Evolutionary conservation across 2,888 invertebrate genomes (phyloP).

Genomic region (Sipha maydis): DNA sequence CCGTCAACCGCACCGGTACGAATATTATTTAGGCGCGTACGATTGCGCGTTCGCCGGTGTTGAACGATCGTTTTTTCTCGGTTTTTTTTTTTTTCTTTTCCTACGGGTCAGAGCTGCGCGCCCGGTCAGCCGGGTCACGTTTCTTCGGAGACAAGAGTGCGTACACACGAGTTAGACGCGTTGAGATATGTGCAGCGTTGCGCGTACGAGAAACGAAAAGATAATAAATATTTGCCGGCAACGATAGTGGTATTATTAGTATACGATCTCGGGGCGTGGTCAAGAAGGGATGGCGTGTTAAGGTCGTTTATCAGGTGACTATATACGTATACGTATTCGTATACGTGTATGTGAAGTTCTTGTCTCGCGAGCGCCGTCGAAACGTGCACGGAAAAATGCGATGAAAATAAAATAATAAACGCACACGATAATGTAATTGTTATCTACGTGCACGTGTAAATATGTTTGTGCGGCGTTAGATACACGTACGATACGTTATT

Average conservation of each 20-base stretch:
- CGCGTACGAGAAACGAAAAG: background rate
- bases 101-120: slow-evolving; percentile 43
- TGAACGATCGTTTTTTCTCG: background rate
- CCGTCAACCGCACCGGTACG: background rate
- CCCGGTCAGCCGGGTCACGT: slow-evolving; percentile 51
- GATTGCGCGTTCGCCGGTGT: background rate
- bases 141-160: slow-evolving; percentile 21
- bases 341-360: no score
- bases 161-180: background rate
- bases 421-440: background rate
- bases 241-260: slow-evolving; percentile 1
- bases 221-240: slow-evolving; percentile 39
- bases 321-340: no score
- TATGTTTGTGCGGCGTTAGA: slow-evolving; percentile 3
- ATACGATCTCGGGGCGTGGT: slow-evolving; percentile 40
- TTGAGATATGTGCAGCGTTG: background rate
- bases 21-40: background rate
- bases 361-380: background rate
- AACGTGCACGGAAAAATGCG: background rate
- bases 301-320: slow-evolving; percentile 25
- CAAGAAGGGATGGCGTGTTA: slow-evolving; percentile 37
- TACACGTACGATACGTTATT: background rate
- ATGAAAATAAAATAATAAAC: background rate
- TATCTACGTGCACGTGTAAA: background rate
- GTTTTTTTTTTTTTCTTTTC: background rate